phyloP scores from a whole-genome alignment of 2,113 vertebrate genomes.

The Plecturocebus donacophilus region DNA sequence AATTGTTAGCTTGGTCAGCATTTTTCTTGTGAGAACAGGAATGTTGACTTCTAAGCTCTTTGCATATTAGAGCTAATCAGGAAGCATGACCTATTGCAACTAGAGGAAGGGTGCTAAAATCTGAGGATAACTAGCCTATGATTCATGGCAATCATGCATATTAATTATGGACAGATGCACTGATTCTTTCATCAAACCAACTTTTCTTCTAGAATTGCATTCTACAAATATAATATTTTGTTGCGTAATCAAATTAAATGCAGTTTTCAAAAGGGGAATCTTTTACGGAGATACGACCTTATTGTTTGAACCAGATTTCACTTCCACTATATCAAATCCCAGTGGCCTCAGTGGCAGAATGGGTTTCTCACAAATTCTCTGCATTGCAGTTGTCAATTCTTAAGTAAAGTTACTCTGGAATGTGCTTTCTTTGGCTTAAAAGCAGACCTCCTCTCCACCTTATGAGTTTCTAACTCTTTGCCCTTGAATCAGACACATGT shows the following conservation, averaged over 20 bases:
- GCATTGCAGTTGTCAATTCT: neutral
- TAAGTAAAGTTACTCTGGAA: conserved; percentile 26
- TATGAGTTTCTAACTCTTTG: conserved; percentile 15
- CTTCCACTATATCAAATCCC: neutral
- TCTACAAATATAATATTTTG: neutral
- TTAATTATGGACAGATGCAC: neutral
- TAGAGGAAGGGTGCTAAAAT: neutral
- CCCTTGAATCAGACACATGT: neutral
- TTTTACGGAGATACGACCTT: neutral
- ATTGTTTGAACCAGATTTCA: conserved; percentile 14
- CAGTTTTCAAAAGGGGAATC: neutral
- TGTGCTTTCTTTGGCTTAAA: conserved; percentile 45
- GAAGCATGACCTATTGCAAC: neutral
- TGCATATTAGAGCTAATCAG: neutral
- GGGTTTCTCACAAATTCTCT: conserved; percentile 10
- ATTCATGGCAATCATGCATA: neutral
- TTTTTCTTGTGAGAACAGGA: neutral
- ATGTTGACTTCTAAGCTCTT: neutral
- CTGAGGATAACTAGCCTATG: neutral
- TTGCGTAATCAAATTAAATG: neutral
- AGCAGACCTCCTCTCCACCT: neutral
- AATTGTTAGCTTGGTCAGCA: neutral
- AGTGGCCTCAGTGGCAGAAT: neutral
- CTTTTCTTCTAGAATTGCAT: neutral
- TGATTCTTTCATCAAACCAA: neutral